A percentile compares a stretch with the other conserved stretches of the same genome.
phyloP scores from a whole-genome alignment of 2,113 vertebrate genomes.

The Phyllostomus discolor region DNA sequence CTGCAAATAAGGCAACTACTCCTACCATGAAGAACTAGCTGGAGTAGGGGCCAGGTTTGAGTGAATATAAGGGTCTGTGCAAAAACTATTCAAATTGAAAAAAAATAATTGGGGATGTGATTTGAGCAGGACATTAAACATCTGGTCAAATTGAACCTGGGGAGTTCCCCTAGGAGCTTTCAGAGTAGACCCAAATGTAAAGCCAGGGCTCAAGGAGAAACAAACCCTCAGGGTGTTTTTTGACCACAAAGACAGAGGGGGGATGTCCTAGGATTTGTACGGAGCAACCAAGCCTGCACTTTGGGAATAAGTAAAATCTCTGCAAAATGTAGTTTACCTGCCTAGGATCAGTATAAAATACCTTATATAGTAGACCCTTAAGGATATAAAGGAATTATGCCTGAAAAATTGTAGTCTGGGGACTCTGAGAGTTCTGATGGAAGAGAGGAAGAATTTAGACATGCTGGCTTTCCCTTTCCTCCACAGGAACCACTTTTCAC shows the following conservation, averaged over 20 bases:
- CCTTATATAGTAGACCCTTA: not conserved
- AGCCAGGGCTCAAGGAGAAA: constrained; percentile 54
- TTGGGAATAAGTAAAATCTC: constrained; percentile 62
- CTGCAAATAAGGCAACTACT: not conserved
- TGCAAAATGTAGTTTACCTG: constrained; percentile 59
- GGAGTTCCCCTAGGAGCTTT: constrained; percentile 37
- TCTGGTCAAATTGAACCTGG: constrained; percentile 53
- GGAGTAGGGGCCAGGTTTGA: not conserved
- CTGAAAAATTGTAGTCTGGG: constrained; percentile 52
- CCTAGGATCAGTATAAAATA: constrained; percentile 49
- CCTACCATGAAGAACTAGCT: not conserved
- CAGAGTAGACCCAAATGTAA: constrained; percentile 19
- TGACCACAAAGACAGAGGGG: constrained; percentile 24
- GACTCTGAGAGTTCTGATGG: constrained; percentile 31
- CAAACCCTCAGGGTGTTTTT: constrained; percentile 24
- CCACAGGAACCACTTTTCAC: constrained; percentile 30
- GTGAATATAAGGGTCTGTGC: not conserved
- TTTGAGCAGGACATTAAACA: constrained; percentile 55
- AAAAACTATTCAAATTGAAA: constrained; percentile 38
- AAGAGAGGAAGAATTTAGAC: constrained; percentile 17
- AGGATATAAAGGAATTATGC: constrained; percentile 49
- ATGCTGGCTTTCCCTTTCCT: not conserved
- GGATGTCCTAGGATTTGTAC: constrained; percentile 51
- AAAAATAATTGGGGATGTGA: not conserved
- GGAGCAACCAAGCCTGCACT: constrained; percentile 24